Evolutionary conservation across 2,888 invertebrate genomes (phyloP).

Genomic region (Plutella xylostella): DNA sequence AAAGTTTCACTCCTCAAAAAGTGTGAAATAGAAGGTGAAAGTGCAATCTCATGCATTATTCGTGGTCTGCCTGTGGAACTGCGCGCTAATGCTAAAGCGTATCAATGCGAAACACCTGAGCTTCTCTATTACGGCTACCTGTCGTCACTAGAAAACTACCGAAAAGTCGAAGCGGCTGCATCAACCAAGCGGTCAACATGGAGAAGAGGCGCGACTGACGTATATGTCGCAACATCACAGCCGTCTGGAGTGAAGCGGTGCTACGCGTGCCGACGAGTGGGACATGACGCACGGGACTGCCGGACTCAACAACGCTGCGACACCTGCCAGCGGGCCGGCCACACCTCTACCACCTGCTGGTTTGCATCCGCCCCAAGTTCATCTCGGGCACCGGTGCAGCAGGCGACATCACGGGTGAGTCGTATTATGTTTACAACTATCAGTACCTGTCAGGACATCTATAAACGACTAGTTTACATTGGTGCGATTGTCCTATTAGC

Average conservation of each 20-base stretch:
- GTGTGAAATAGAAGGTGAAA: conserved; percentile 17
- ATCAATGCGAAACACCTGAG: conserved; percentile 18
- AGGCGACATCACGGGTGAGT: neutral
- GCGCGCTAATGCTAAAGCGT: conserved; percentile 21
- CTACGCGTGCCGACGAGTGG: neutral
- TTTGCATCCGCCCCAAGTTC: neutral
- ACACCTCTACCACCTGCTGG: too few relatives aligned
- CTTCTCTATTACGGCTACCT: conserved; percentile 20
- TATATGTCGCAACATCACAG: too few relatives aligned
- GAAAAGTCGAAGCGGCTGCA: conserved; percentile 5
- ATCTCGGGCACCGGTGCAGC: neutral
- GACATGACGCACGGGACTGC: neutral
- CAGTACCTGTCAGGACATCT: too few relatives aligned
- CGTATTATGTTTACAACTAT: neutral
- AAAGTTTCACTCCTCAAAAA: conserved; percentile 22
- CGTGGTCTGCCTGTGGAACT: conserved; percentile 17
- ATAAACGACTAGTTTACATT: too few relatives aligned
- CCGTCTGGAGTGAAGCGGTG: too few relatives aligned
- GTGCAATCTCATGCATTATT: conserved; percentile 20
- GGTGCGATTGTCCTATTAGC: neutral
- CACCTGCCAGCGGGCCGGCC: too few relatives aligned
- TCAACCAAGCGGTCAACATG: too few relatives aligned
- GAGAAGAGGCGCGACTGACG: too few relatives aligned
- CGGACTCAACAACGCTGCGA: neutral
- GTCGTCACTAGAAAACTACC: too few relatives aligned